These are phyloP conservation scores for Dendrolimus pini DNA, from an alignment of 2,888 invertebrate species.

Conservation along the genomic window DNA sequence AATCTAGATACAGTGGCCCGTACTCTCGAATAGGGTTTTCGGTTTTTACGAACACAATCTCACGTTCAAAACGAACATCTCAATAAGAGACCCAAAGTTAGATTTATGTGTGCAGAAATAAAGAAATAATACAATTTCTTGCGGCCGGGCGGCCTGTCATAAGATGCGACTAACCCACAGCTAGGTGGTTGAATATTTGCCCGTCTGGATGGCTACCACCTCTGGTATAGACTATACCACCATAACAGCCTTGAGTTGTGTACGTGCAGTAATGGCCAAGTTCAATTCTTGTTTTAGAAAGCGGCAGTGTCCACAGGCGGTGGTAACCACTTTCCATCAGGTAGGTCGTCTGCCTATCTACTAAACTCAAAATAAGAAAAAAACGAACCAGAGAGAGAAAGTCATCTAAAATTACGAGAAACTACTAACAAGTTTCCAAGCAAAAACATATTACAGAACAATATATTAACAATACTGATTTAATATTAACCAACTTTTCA, in stretches of 20 bases:
- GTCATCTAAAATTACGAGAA: too few relatives aligned
- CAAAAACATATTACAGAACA: too few relatives aligned
- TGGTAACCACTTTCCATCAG: not conserved
- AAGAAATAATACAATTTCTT: not conserved
- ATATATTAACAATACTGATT: too few relatives aligned
- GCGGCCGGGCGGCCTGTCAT: not conserved
- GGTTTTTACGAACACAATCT: too few relatives aligned
- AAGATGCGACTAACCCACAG: not conserved
- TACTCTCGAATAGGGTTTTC: too few relatives aligned
- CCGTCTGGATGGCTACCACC: not conserved
- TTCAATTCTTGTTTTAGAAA: not conserved
- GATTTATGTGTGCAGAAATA: not conserved
- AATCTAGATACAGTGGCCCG: too few relatives aligned
- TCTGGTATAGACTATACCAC: not conserved
- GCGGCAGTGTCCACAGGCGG: not conserved
- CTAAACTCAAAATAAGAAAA: not conserved
- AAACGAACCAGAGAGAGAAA: too few relatives aligned
- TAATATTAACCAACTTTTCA: too few relatives aligned
- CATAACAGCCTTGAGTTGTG: not conserved
- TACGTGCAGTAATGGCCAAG: not conserved
- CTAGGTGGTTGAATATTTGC: not conserved
- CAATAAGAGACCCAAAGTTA: too few relatives aligned
- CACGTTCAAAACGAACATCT: too few relatives aligned
- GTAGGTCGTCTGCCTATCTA: not conserved
- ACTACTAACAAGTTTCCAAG: too few relatives aligned